Evolutionary conservation across 2,113 vertebrate species (phyloP), one percentile per base, ranked within the genome.

Genomic region (Cacatua alba): DNA sequence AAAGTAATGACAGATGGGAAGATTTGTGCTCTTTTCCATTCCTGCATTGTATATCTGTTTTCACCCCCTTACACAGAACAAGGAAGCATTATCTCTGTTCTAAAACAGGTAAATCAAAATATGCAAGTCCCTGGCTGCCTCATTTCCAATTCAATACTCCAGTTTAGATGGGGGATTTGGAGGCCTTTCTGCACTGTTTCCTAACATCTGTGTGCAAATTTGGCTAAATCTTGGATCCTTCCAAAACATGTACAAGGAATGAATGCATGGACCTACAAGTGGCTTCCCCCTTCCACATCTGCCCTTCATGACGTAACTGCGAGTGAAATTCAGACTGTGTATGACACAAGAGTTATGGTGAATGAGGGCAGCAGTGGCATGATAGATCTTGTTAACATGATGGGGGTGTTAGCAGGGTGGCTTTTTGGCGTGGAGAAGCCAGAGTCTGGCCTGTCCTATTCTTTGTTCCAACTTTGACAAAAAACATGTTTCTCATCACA

Each of bases 401-500:
- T 6, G 15, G 13, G 53, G 18, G 13, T 46, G 52, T 49, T 69
- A 78, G 64, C 48, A 79, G 55, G 13, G 82, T 82, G 65, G 71
- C 55, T 89, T 86, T 92, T 69, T 67, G 77, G 75, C 94, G 78
- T 23, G 11, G 84, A 88, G 41, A 69, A 94, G 64, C 16, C 33
- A 55, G 7, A 69, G 67, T 12, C 64, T 49, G 72, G 25, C 62
- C 63, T 69, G 35, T 77, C 64, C 71, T 52, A 15, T 46, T 76
- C 65, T 81, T 80, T 90, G 68, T 87, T 97, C 74, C 79, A 65
- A 83, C 72, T 95, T 85, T 8, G 69, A 95, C 82, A 78, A 67
- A 95, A 95, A 95, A 95, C 88, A 95, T 13, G 23, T 94, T 92
- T 95, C 86, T 91, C 88, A 89, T 97, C 77, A 91, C 72, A 65